Evolutionary conservation across 2,888 invertebrate species (phyloP), one percentile per base, ranked within the genome.

Genomic region (Leptopilina syphax): DNA sequence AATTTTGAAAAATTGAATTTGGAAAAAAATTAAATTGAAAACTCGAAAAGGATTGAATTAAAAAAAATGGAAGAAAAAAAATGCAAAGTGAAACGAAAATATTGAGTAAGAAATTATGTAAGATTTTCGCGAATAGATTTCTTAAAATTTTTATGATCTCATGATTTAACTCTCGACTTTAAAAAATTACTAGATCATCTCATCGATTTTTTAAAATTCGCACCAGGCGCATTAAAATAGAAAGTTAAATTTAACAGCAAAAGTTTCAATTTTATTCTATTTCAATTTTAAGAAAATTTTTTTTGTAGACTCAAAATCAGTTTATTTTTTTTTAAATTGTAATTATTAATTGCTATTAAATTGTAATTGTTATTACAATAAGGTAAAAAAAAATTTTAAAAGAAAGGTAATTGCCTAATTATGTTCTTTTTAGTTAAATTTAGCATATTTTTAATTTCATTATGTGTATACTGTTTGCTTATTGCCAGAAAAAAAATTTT

Each of bases 141-240:
- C 63, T 63, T 63, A 63, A 63, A 63, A 18, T 3, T 63, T 63
- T n/a, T 63, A 63, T 63, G 63, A 63, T 63, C 63, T 63, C 63
- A 63, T 63, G 24, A 63, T 63, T n/a, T 63, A 63, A 24, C 63
- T 63, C 18, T 63, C 24, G 63, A 24, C 18, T 18, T 24, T 63
- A 63, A 63, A 63, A 63, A 63, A 63, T 63, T 63, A 63, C 18
- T 18, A 18, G 63, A 63, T 63, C 63, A 63, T 63, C 63, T 63
- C 63, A 63, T 63, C 63, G 63, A 63, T 63, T 63, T 63, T 63
- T 63, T 63, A 63, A 63, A 63, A 63, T 63, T 24, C 63, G 63
- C 9, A 63, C 18, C 63, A 63, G 63, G 63, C 63, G 63, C 63
- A 63, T 63, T 63, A 63, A 63, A 63, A 63, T 63, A 63, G 63